A percentile compares a stretch with the other conserved stretches of the same genome.
phyloP scores from a whole-genome alignment of 2,113 vertebrate genomes.

The Oryzias javanicus region DNA sequence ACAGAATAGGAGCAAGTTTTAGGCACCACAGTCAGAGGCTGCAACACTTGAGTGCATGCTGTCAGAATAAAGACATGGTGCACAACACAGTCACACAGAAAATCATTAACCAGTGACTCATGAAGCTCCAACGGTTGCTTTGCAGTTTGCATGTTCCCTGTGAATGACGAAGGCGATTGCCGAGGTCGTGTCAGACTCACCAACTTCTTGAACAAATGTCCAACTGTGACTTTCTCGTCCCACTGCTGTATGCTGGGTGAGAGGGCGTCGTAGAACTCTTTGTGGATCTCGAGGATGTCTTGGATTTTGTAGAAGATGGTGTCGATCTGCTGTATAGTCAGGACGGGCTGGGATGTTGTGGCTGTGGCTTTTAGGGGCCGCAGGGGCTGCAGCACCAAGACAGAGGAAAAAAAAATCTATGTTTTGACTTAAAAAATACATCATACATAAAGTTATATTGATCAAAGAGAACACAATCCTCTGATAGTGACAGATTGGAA shows the following conservation, averaged over 20 bases:
- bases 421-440: neutral
- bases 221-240: constrained; percentile 93
- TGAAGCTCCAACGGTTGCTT: neutral
- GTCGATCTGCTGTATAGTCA: constrained; percentile 93
- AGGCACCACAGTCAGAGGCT: constrained; percentile 11
- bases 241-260: constrained; percentile 93
- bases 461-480: too few relatives aligned
- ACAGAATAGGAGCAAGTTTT: constrained; percentile 8
- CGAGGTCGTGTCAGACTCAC: constrained; percentile 71
- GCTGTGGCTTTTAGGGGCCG: constrained; percentile 93
- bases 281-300: constrained; percentile 96
- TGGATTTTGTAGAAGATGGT: constrained; percentile 99
- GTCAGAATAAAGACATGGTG: neutral
- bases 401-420: neutral
- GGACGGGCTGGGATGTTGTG: constrained; percentile 94
- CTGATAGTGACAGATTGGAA: too few relatives aligned
- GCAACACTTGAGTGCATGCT: constrained; percentile 11
- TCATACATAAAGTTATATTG: too few relatives aligned
- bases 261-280: constrained; percentile 93
- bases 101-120: constrained; percentile 31
- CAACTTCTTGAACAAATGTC: constrained; percentile 98
- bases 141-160: constrained; percentile 18
- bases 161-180: constrained; percentile 7
- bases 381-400: constrained; percentile 83
- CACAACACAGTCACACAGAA: neutral